A percentile compares a stretch with the other conserved stretches of the same genome.
Evolutionary conservation across 2,113 vertebrate species (phyloP).

Genomic region (zebrafish (Danio rerio)): DNA sequence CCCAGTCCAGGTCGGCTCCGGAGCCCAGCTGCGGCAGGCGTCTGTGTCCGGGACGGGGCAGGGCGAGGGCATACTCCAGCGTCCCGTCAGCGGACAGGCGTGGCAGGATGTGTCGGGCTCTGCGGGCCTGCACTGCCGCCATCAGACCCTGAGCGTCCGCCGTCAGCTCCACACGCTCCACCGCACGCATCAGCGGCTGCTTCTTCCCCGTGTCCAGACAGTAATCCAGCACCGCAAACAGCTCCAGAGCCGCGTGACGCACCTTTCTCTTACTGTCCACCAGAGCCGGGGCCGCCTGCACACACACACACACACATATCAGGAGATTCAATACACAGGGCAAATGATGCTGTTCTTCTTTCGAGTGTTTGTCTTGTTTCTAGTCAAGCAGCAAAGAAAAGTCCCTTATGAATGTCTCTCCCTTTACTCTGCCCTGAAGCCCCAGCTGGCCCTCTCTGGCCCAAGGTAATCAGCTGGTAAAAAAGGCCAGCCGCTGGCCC

Average conservation of each 20-base stretch:
- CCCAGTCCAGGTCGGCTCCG: slow-evolving; percentile 87
- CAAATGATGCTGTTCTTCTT: too few relatives aligned
- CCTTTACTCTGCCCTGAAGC: too few relatives aligned
- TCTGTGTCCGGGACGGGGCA: slow-evolving; percentile 75
- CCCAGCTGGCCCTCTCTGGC: too few relatives aligned
- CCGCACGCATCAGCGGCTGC: slow-evolving; percentile 80
- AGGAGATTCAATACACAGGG: too few relatives aligned
- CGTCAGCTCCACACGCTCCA: slow-evolving; percentile 82
- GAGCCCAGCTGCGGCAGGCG: slow-evolving; percentile 63
- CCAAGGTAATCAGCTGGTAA: too few relatives aligned
- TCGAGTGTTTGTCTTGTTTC: too few relatives aligned
- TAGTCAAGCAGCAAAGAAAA: too few relatives aligned
- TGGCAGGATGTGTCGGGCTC: slow-evolving; percentile 83
- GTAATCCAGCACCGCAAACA: slow-evolving; percentile 81
- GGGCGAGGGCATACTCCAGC: slow-evolving; percentile 81
- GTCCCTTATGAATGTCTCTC: too few relatives aligned
- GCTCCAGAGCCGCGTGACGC: slow-evolving; percentile 85
- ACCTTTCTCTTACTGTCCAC: slow-evolving; percentile 84
- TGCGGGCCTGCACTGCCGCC: slow-evolving; percentile 84
- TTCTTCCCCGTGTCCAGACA: slow-evolving; percentile 79
- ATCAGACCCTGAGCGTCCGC: slow-evolving; percentile 81
- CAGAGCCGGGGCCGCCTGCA: slow-evolving; percentile 80
- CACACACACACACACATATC: too few relatives aligned
- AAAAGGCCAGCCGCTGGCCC: too few relatives aligned
- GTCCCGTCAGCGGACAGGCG: slow-evolving; percentile 77